Evolutionary conservation across 2,113 vertebrate genomes (phyloP).

Genomic region (Mormoops blainvillei): DNA sequence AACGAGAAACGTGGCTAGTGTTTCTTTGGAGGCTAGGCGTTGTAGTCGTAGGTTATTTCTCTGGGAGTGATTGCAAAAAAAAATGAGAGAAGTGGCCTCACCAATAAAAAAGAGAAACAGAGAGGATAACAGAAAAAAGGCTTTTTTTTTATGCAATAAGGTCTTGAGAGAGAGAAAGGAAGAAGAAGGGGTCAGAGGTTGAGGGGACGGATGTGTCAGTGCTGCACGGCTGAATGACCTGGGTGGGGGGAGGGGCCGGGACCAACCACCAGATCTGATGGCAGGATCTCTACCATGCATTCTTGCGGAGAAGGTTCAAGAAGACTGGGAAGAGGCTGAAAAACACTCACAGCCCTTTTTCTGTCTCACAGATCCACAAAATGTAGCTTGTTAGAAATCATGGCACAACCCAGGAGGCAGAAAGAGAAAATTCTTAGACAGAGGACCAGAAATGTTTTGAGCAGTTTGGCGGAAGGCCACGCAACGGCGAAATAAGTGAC

Average conservation of each 20-base stretch:
- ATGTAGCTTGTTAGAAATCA: not conserved
- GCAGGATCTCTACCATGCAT: not conserved
- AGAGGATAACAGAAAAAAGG: too few species aligned
- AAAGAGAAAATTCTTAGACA: not conserved
- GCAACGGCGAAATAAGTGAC: not conserved
- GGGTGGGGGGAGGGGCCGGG: fast-evolving
- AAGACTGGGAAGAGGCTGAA: not conserved
- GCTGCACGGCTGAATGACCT: fast-evolving
- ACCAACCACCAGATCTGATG: fast-evolving
- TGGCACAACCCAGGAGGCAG: not conserved
- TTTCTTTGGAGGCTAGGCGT: not conserved
- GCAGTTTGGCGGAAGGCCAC: not conserved
- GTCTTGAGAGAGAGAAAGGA: not conserved
- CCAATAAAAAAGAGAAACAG: not conserved
- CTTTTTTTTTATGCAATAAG: too few species aligned
- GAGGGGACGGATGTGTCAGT: too few species aligned
- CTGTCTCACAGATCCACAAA: not conserved
- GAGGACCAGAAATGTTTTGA: not conserved
- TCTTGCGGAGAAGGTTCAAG: not conserved
- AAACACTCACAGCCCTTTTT: not conserved
- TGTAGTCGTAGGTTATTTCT: not conserved
- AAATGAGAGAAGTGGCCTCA: not conserved
- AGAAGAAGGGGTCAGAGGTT: too few species aligned
- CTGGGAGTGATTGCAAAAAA: not conserved
- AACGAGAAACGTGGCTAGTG: too few species aligned